Evolutionary conservation across 2,113 vertebrate genomes (phyloP), one percentile per base, ranked within the genome.

Genomic region (Gambusia affinis): DNA sequence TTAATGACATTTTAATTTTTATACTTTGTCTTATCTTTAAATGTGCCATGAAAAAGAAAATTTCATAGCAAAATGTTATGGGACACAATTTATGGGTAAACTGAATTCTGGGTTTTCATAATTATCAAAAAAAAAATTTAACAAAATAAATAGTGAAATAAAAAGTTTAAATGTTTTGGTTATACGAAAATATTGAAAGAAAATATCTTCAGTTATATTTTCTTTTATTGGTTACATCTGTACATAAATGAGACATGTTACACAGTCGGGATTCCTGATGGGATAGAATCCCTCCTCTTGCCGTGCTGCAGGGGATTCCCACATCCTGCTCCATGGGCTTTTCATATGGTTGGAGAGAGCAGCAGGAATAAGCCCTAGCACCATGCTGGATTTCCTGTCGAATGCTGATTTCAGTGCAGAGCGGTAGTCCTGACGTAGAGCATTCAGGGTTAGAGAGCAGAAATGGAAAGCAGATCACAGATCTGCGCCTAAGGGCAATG

Each of bases 401-500:
- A 88, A 86, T 62, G 31, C 78, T 80, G 89, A 90, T 86, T 80
- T 71, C 44, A 84, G 83, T 37, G 37, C 85, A 80, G 79, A 79
- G 74, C 71, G 47, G 39, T 28, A 77, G 81, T 72, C 78, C 73
- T 73, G 67, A 73, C 61, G 17, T 81, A 67, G 70, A 85, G 85
- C 77, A 76, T 85, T 78, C 74, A 72, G 81, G 80, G 85, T 93
- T 91, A 80, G 80, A 84, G 83, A 79, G 88, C 81, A 73, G 82
- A 70, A 79, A 78, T 73, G 77, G 76, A 79, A 84, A 84, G 84
- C 80, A 73, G 81, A 81, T 88, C 90, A 80, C 79, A 89, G 90
- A 90, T 90, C 87, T 85, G 87, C 76, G 88, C 91, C 92, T 87
- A 76, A 88, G 88, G 92, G 89, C 88, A 87, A 83, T 67, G 75